A percentile compares a stretch with the other conserved stretches of the same genome.
These are phyloP conservation scores for Nematostella vectensis DNA, from an alignment of 92 coral and sea anemone species.

Conservation along the genomic window DNA sequence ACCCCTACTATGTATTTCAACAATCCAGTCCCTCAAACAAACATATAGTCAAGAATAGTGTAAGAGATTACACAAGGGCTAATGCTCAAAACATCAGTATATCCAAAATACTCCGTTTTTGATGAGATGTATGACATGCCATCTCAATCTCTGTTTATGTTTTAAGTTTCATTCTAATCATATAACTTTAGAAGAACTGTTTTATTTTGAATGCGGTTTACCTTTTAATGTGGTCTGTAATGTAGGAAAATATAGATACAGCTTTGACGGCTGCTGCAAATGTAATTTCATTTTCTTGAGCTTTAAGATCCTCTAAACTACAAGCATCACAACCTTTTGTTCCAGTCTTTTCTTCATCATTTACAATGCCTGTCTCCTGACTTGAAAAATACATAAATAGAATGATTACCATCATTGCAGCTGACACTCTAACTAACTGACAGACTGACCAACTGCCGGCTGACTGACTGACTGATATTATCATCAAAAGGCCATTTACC, in stretches of 20 bases:
- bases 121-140: too few relatives aligned
- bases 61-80: too few relatives aligned
- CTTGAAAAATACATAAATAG: conserved; percentile 19
- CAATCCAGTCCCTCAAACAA: too few relatives aligned
- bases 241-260: conserved; percentile 79
- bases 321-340: neutral
- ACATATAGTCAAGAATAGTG: too few relatives aligned
- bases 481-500: conserved; percentile 18
- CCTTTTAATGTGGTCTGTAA: conserved; percentile 77
- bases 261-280: conserved; percentile 83
- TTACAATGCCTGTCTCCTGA: conserved; percentile 38
- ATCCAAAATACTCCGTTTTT: too few relatives aligned
- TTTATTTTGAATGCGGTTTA: too few relatives aligned
- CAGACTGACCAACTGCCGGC: neutral
- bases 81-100: too few relatives aligned
- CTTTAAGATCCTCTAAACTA: conserved; percentile 54
- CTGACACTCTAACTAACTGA: neutral
- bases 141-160: too few relatives aligned
- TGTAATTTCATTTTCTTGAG: conserved; percentile 65
- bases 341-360: neutral
- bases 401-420: neutral
- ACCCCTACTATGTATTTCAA: too few relatives aligned
- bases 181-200: too few relatives aligned
- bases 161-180: too few relatives aligned
- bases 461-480: neutral